phyloP scores from a whole-genome alignment of 2,888 invertebrate genomes.

The Philereme vetulata region DNA sequence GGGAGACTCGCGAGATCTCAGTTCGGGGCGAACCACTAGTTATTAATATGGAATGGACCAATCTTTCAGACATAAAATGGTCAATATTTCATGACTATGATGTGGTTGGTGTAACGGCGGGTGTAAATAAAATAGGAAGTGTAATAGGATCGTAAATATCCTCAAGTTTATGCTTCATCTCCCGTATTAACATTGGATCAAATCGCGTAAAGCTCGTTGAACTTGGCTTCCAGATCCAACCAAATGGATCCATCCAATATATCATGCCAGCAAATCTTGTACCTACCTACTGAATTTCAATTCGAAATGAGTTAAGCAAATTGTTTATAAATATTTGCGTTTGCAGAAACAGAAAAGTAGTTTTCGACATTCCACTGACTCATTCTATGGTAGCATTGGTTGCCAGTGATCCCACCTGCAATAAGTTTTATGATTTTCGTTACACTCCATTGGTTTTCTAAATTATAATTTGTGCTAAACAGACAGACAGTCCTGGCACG shows the following conservation, averaged over 20 bases:
- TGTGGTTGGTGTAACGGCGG: constrained; percentile 10
- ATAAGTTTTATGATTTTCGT: not conserved
- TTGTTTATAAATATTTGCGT: no score
- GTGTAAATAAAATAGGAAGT: constrained; percentile 20
- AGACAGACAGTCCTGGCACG: constrained; percentile 26
- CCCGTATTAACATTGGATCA: constrained; percentile 18
- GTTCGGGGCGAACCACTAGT: no score
- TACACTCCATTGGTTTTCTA: not conserved
- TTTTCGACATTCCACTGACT: no score
- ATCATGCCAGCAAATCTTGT: constrained; percentile 3
- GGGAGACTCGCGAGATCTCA: no score
- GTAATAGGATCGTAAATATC: constrained; percentile 15
- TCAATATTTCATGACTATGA: constrained; percentile 14
- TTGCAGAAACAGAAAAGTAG: no score
- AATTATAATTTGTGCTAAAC: constrained; percentile 3
- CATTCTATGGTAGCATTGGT: no score
- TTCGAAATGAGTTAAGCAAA: no score
- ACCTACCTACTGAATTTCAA: no score
- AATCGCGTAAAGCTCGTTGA: constrained; percentile 17
- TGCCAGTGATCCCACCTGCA: no score
- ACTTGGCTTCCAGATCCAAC: constrained; percentile 15
- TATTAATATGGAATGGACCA: not conserved
- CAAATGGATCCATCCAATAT: constrained; percentile 2
- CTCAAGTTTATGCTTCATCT: constrained; percentile 20
- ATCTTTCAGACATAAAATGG: constrained; percentile 3